phyloP scores from a whole-genome alignment of 2,113 vertebrate species.

The Taxidea taxus region DNA sequence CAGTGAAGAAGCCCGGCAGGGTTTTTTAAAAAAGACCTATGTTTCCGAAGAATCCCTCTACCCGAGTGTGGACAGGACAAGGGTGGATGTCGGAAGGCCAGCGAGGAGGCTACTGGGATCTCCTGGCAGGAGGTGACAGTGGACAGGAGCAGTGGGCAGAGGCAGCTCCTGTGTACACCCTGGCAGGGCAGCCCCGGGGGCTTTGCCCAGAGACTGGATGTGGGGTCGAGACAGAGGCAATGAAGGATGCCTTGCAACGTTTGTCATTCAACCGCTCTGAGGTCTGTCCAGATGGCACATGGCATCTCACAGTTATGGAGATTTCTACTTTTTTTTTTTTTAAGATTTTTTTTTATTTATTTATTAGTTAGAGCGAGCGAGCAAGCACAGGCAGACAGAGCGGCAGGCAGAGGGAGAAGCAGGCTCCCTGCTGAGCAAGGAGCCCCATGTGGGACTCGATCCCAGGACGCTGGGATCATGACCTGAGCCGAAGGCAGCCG shows the following conservation, averaged over 20 bases:
- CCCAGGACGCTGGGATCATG: no score
- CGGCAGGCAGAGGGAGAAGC: no score
- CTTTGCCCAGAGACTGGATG: not conserved
- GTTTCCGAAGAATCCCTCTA: not conserved
- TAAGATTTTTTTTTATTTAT: no score
- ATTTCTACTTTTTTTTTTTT: not conserved
- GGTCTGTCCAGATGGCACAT: not conserved
- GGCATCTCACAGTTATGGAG: no score
- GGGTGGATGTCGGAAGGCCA: no score
- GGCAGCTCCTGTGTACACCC: accelerated
- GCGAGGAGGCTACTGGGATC: not conserved
- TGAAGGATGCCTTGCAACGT: not conserved
- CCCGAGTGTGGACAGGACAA: not conserved
- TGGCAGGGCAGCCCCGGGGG: not conserved
- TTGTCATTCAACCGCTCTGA: not conserved
- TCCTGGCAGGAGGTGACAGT: accelerated
- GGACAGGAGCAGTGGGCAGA: accelerated
- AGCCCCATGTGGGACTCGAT: no score
- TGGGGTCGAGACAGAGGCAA: no score
- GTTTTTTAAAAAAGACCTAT: not conserved
- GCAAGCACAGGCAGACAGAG: no score
- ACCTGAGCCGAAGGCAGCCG: no score
- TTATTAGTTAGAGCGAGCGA: no score
- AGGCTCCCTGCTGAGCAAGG: no score
- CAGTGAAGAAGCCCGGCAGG: not conserved